Percentiles rank a stretch among this genome's conserved stretches.
Conservation (phyloP, 2,797 vertebrate genomes). For the Hapalemur alaotrensis region DNA sequence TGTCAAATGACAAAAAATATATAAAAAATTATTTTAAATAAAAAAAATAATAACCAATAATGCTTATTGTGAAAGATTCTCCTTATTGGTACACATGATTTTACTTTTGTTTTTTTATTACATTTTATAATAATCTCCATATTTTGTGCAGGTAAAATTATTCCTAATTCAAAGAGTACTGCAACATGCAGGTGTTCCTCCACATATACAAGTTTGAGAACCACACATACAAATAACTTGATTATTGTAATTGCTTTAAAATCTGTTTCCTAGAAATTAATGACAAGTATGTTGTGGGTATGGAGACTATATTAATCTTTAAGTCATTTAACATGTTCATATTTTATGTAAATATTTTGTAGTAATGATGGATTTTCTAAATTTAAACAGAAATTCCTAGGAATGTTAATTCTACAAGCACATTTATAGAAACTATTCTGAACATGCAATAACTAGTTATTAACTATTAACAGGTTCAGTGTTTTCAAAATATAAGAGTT, state of each 20-base stretch:
- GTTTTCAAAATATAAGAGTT: not conserved
- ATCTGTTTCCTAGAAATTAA: not conserved
- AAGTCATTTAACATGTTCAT: not conserved
- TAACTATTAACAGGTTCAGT: not conserved
- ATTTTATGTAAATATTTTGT: not conserved
- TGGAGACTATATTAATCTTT: not conserved
- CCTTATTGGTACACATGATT: not conserved
- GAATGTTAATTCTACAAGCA: not conserved
- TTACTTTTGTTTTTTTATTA: not conserved
- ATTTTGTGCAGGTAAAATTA: not conserved
- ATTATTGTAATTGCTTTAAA: not conserved
- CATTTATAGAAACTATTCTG: not conserved
- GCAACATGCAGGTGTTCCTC: not conserved
- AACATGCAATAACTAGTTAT: not conserved
- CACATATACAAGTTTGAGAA: not conserved
- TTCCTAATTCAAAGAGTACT: not conserved
- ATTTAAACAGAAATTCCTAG: not conserved
- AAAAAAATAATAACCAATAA: not conserved
- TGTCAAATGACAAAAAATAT: not conserved
- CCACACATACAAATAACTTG: not conserved
- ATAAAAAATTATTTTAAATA: not conserved
- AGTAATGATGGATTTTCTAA: not conserved
- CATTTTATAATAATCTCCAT: not conserved
- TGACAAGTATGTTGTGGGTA: not conserved
- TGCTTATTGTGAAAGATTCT: not conserved